These are phyloP conservation scores for Blastobasis adustella DNA, from an alignment of 2,888 invertebrate genomes.

Conservation along the genomic window DNA sequence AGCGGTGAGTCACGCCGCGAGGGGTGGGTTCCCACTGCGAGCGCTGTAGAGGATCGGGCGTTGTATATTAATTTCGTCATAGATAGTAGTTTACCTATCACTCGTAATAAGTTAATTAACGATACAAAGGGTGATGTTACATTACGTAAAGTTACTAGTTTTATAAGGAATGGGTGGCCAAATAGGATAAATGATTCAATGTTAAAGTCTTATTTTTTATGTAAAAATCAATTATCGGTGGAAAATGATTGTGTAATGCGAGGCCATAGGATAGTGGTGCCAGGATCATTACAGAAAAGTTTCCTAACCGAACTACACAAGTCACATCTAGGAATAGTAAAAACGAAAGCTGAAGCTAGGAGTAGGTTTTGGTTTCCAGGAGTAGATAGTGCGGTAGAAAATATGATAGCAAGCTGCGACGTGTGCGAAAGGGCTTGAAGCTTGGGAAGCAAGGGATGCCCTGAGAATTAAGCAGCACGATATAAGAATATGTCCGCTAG, in stretches of 20 bases:
- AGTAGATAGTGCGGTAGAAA: constrained; percentile 7
- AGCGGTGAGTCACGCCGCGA: neutral
- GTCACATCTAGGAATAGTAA: constrained; percentile 7
- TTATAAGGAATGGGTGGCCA: constrained; percentile 12
- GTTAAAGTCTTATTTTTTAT: constrained; percentile 10
- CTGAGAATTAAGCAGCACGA: too few relatives aligned
- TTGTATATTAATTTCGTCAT: constrained; percentile 9
- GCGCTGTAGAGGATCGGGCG: constrained; percentile 1
- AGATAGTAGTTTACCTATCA: constrained; percentile 7
- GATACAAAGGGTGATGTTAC: constrained; percentile 3
- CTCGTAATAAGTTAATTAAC: constrained; percentile 2
- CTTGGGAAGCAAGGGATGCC: too few relatives aligned
- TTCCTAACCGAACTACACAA: too few relatives aligned
- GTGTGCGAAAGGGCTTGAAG: too few relatives aligned
- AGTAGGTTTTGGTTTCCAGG: constrained; percentile 12
- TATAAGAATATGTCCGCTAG: too few relatives aligned
- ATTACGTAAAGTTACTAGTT: constrained; percentile 3
- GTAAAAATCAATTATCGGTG: constrained; percentile 5
- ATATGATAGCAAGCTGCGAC: constrained; percentile 2
- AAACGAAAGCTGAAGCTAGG: constrained; percentile 9
- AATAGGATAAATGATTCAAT: constrained; percentile 4
- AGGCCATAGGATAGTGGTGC: constrained; percentile 41
- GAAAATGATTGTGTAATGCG: constrained; percentile 12
- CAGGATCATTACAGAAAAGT: constrained; percentile 19
- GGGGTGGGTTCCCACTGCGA: neutral